Percentiles rank a stretch among this genome's conserved stretches.
Conservation (phyloP, 30 jellyfish, hydroid and myxozoan genomes). For the Aurelia coerulea region DNA sequence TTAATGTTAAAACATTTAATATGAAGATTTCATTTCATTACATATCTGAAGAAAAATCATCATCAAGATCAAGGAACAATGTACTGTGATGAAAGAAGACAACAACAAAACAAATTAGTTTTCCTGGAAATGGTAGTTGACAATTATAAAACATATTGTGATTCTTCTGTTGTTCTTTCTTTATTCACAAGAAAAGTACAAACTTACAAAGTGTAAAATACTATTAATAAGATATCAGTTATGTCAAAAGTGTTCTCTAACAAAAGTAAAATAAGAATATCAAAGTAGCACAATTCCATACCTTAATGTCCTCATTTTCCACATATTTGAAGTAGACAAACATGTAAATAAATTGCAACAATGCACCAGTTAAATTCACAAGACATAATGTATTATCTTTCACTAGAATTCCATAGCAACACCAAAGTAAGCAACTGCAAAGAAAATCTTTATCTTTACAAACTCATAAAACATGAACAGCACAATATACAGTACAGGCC, state of each 20-base stretch:
- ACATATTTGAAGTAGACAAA: constrained; percentile 56
- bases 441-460: neutral
- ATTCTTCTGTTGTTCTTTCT: too few species aligned
- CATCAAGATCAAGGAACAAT: too few species aligned
- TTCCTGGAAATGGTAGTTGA: too few species aligned
- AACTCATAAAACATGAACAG: neutral
- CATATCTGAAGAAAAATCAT: too few species aligned
- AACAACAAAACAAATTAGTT: too few species aligned
- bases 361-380: constrained; percentile 78
- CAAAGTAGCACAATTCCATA: neutral
- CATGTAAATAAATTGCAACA: constrained; percentile 69
- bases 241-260: neutral
- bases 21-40: too few species aligned
- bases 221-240: neutral
- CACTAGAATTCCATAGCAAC: constrained; percentile 67
- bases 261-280: neutral
- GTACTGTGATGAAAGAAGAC: too few species aligned
- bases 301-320: constrained; percentile 25
- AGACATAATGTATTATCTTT: constrained; percentile 49
- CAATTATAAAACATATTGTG: too few species aligned
- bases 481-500: too few species aligned
- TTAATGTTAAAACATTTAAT: too few species aligned
- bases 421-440: constrained; percentile 73
- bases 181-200: neutral
- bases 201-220: neutral